phyloP scores from a whole-genome alignment of 2,888 invertebrate species.

The Frankliniella fusca region DNA sequence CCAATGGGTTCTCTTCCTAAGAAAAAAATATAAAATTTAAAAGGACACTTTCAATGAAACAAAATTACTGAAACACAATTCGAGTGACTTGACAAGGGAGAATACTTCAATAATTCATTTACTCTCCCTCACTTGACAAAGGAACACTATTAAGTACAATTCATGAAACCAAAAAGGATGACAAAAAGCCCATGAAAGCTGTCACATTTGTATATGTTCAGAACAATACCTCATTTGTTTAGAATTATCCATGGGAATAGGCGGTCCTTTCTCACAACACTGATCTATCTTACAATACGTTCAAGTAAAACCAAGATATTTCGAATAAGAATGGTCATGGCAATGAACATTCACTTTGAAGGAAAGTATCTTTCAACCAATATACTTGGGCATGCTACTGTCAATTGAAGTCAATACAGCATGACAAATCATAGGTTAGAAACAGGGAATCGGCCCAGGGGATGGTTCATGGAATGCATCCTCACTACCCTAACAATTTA shows the following conservation, averaged over 20 bases:
- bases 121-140: not conserved
- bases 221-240: not conserved
- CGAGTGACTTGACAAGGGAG: not conserved
- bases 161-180: not conserved
- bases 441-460: slow-evolving; percentile 11
- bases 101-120: not conserved
- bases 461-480: slow-evolving; percentile 26
- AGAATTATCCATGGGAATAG: no score
- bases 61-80: no score
- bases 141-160: not conserved
- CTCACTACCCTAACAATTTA: slow-evolving; percentile 17
- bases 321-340: not conserved
- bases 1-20: not conserved
- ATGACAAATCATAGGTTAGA: not conserved
- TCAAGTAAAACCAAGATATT: not conserved
- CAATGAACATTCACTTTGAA: not conserved
- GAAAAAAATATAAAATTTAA: not conserved
- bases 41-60: no score
- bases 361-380: not conserved
- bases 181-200: not conserved
- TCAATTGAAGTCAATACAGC: slow-evolving; percentile 22
- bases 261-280: no score
- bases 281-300: not conserved
- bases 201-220: not conserved
- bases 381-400: not conserved